Evolutionary conservation across 2,113 vertebrate species (phyloP).

Genomic region (Tyto alba): DNA sequence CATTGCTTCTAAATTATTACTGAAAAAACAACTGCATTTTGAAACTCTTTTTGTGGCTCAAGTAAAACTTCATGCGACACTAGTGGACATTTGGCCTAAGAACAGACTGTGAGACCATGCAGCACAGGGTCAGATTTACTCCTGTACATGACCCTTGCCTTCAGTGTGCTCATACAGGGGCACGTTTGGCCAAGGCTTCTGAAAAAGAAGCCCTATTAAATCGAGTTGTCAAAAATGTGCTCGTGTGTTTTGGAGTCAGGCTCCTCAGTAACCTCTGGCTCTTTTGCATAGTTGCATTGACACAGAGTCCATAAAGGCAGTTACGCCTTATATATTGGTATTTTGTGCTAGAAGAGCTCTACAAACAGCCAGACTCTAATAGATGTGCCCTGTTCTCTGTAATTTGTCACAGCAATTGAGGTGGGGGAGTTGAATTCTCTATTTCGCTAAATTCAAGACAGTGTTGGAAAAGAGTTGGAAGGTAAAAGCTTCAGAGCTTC

Average conservation of each 20-base stretch:
- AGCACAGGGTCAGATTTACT: neutral
- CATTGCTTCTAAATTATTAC: neutral
- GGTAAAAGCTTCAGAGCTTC: neutral
- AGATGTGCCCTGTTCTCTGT: neutral
- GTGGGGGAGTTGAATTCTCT: neutral
- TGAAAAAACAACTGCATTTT: neutral
- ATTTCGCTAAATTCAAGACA: neutral
- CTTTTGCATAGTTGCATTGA: neutral
- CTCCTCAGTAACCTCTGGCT: neutral
- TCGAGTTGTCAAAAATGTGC: neutral
- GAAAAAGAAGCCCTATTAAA: neutral
- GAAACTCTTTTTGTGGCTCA: neutral
- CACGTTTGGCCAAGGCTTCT: neutral
- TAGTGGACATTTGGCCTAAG: neutral
- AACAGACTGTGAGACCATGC: neutral
- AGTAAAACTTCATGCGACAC: neutral
- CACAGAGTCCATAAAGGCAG: neutral
- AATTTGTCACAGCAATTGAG: accelerated
- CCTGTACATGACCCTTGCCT: neutral
- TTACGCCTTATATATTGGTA: accelerated
- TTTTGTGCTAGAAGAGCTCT: neutral
- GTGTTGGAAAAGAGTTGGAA: neutral
- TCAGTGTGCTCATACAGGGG: too few relatives aligned
- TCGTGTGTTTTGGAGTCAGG: neutral
- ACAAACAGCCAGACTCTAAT: neutral